Conservation (phyloP, 2,113 vertebrate species). For the Passer montanus region DNA sequence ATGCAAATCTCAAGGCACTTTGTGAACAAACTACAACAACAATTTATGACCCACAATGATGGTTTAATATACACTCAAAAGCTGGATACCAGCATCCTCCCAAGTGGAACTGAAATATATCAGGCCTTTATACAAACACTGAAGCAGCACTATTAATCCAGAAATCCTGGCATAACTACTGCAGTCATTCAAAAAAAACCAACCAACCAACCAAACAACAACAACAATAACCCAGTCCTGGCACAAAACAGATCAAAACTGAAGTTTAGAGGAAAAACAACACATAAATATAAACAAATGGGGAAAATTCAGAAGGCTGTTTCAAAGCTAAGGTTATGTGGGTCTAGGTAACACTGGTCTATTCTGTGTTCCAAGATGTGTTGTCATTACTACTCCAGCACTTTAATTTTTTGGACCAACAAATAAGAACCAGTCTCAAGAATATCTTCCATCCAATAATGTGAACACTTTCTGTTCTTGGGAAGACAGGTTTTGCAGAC, state of each 20-base stretch:
- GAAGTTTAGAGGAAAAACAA: not conserved
- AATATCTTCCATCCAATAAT: not conserved
- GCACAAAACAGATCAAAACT: not conserved
- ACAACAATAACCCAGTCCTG: not conserved
- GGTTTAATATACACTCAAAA: conserved; percentile 8
- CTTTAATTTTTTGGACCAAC: not conserved
- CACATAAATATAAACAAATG: not conserved
- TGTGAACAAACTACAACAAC: not conserved
- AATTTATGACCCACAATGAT: conserved; percentile 3
- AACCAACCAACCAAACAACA: not conserved
- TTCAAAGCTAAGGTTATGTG: not conserved
- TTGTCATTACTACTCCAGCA: not conserved
- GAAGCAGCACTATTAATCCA: not conserved
- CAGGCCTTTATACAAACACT: not conserved
- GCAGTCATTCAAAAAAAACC: not conserved
- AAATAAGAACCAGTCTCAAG: not conserved
- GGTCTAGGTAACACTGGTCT: not conserved
- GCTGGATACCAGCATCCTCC: not conserved
- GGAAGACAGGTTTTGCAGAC: not conserved
- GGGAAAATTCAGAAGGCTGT: not conserved
- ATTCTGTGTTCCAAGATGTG: not conserved
- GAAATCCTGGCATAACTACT: not conserved
- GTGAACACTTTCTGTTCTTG: not conserved
- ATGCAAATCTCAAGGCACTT: conserved; percentile 10
- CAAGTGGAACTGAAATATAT: not conserved